These are phyloP conservation scores for Pyxicephalus adspersus DNA, from an alignment of 2,113 vertebrate species.

Conservation along the genomic window DNA sequence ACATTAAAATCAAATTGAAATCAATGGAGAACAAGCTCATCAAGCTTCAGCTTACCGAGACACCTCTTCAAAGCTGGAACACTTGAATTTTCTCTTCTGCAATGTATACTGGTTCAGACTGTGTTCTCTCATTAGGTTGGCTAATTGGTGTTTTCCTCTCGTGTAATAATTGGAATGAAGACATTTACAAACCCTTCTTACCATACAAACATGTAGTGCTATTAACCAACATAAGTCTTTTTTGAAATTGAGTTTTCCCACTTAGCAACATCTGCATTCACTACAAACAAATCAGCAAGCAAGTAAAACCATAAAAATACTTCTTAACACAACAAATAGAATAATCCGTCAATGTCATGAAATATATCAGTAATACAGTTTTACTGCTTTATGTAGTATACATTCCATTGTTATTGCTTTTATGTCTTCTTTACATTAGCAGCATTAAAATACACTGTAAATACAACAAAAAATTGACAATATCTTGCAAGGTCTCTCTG, in stretches of 20 bases:
- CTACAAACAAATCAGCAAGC: not conserved
- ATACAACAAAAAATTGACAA: no score
- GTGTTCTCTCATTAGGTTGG: slow-evolving; percentile 19
- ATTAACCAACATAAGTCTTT: not conserved
- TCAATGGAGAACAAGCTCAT: slow-evolving; percentile 56
- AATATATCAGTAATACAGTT: no score
- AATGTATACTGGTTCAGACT: slow-evolving; percentile 26
- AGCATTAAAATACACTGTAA: no score
- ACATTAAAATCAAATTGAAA: slow-evolving; percentile 67
- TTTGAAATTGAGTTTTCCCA: not conserved
- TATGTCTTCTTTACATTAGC: no score
- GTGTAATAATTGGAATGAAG: slow-evolving; percentile 16
- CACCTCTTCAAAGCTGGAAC: slow-evolving; percentile 56
- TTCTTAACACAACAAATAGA: no score
- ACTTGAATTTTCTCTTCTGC: not conserved
- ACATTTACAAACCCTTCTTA: not conserved
- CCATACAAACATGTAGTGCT: not conserved
- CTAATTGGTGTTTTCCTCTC: slow-evolving; percentile 30
- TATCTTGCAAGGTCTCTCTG: no score
- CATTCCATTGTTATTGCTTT: no score
- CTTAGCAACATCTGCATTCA: not conserved
- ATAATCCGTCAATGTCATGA: no score
- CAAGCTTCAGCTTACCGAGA: slow-evolving; percentile 54
- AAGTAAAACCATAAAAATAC: no score
- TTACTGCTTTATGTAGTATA: no score